Conservation (phyloP, 2,797 vertebrate species). For the Scyliorhinus canicula region DNA sequence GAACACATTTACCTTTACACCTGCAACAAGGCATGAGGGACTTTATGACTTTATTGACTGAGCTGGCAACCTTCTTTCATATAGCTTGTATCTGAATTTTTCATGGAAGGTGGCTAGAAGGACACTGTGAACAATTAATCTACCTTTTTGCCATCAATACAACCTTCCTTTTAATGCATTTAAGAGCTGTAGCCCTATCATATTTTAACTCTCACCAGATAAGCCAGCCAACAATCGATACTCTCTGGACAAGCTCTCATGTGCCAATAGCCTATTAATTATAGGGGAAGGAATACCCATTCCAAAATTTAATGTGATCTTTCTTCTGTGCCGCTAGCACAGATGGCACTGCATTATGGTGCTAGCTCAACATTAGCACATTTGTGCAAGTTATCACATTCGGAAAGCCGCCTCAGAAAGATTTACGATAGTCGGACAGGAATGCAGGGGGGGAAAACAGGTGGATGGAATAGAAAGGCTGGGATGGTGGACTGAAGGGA, state of each 20-base stretch:
- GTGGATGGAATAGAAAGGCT: neutral
- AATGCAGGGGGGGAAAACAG: neutral
- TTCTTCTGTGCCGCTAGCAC: neutral
- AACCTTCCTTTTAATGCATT: too few relatives aligned
- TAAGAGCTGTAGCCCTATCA: too few relatives aligned
- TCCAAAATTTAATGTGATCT: neutral
- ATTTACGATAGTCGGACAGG: neutral
- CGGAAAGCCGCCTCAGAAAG: neutral
- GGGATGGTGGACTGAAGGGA: neutral
- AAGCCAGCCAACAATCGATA: neutral
- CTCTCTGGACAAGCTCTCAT: neutral
- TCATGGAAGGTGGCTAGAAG: neutral
- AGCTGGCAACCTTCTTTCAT: neutral
- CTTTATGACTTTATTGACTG: neutral
- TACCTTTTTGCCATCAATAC: neutral
- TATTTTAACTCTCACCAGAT: too few relatives aligned
- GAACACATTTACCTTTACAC: neutral
- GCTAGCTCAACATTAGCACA: neutral
- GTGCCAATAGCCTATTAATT: neutral
- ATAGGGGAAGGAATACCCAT: neutral
- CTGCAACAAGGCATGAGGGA: neutral
- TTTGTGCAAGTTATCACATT: neutral
- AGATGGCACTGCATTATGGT: neutral
- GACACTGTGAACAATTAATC: neutral
- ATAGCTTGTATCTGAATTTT: neutral